Conservation (phyloP, 2,888 invertebrate genomes). For the Tanypteryx hageni region DNA sequence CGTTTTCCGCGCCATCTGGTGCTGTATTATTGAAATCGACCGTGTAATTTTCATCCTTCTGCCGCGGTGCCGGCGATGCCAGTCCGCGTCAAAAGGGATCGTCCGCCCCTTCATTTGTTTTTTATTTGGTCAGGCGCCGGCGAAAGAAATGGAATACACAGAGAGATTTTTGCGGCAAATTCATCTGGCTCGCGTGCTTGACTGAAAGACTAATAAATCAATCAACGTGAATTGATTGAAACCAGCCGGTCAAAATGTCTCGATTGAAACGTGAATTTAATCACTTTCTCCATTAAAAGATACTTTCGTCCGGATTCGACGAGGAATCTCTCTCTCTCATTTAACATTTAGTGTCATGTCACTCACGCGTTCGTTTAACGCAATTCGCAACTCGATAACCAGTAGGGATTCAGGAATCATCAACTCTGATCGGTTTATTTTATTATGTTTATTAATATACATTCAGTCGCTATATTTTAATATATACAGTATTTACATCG, state of each 20-base stretch:
- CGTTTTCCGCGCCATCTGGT: not conserved
- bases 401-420: not conserved
- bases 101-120: not conserved
- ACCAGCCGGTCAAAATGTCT: not conserved
- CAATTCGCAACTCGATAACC: not conserved
- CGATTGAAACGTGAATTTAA: not conserved
- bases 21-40: not conserved
- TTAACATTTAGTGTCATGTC: not conserved
- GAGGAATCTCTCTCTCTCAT: not conserved
- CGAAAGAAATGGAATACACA: not conserved
- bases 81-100: not conserved
- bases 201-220: constrained; percentile 4
- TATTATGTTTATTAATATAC: constrained; percentile 19
- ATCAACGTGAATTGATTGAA: not conserved
- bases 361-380: no score
- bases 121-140: not conserved
- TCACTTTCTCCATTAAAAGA: not conserved
- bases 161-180: constrained; percentile 13
- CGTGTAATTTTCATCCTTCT: not conserved
- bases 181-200: constrained; percentile 7
- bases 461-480: constrained; percentile 13
- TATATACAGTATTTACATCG: constrained; percentile 28
- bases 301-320: not conserved
- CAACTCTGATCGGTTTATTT: not conserved
- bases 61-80: not conserved